Conservation (phyloP, 2,113 vertebrate genomes). For the Myotis lucifugus region DNA sequence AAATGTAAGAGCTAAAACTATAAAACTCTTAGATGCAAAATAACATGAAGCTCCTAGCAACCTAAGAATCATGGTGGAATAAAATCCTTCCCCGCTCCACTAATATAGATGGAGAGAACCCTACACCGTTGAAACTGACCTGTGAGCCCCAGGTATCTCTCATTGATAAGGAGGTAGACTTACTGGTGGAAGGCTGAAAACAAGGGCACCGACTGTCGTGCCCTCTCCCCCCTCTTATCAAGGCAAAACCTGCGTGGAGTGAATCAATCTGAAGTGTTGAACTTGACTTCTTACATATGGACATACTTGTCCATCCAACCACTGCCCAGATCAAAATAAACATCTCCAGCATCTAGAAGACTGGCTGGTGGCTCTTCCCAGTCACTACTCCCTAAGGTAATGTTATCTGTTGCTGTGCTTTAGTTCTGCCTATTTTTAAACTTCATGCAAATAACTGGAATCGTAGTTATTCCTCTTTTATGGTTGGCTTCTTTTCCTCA, state of each 20-base stretch:
- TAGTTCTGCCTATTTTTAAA: background rate
- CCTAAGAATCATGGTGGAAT: background rate
- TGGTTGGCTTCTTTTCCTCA: background rate
- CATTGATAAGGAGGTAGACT: background rate
- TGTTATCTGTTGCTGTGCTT: background rate
- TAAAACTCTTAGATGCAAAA: background rate
- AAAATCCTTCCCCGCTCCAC: background rate
- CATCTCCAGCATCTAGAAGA: background rate
- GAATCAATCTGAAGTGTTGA: background rate
- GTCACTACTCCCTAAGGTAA: background rate
- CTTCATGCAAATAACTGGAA: background rate
- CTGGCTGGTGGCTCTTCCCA: background rate
- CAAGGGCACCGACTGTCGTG: background rate
- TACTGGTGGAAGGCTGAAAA: background rate
- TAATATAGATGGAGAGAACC: background rate
- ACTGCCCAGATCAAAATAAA: background rate
- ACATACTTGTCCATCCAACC: no score
- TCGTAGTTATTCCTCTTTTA: background rate
- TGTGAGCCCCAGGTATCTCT: background rate
- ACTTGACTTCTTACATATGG: background rate
- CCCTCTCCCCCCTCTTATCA: background rate
- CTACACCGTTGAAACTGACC: background rate
- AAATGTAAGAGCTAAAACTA: background rate
- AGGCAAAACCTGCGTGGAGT: background rate
- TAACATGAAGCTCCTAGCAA: background rate